These are phyloP conservation scores for Candoia aspera DNA, from an alignment of 2,113 vertebrate genomes.

Conservation along the genomic window DNA sequence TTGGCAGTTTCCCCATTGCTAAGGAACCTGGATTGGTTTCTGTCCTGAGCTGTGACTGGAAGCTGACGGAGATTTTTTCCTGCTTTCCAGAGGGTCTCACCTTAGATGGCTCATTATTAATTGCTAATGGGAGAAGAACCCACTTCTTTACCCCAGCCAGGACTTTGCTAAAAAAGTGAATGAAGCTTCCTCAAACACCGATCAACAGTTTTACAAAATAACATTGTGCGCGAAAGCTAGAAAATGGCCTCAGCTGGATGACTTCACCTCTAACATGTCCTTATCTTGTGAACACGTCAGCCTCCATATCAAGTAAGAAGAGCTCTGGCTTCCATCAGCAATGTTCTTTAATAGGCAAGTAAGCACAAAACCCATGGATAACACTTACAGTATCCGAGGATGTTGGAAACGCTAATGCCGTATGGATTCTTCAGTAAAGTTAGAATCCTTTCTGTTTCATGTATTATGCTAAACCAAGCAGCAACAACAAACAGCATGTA, in stretches of 20 bases:
- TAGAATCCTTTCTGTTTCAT: neutral
- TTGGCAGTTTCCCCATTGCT: neutral
- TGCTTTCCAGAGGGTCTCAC: neutral
- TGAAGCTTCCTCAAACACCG: neutral
- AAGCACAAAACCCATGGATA: neutral
- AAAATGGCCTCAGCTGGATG: constrained; percentile 27
- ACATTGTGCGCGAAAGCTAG: constrained; percentile 22
- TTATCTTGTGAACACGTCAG: constrained; percentile 33
- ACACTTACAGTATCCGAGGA: constrained; percentile 37
- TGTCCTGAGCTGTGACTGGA: neutral
- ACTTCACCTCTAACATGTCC: constrained; percentile 22
- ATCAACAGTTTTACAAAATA: neutral
- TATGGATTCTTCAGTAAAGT: neutral
- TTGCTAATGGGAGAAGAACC: neutral
- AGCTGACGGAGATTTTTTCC: neutral
- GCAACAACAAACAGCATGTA: neutral
- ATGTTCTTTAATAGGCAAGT: constrained; percentile 31
- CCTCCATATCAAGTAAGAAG: constrained; percentile 47
- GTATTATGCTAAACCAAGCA: neutral
- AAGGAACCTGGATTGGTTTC: neutral
- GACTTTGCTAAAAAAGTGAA: neutral
- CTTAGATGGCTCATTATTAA: neutral
- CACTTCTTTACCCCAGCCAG: neutral
- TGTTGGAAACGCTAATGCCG: neutral
- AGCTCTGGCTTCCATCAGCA: constrained; percentile 52